These are phyloP conservation scores for Chaetodon auriga DNA, from an alignment of 2,113 vertebrate genomes.

Conservation along the genomic window DNA sequence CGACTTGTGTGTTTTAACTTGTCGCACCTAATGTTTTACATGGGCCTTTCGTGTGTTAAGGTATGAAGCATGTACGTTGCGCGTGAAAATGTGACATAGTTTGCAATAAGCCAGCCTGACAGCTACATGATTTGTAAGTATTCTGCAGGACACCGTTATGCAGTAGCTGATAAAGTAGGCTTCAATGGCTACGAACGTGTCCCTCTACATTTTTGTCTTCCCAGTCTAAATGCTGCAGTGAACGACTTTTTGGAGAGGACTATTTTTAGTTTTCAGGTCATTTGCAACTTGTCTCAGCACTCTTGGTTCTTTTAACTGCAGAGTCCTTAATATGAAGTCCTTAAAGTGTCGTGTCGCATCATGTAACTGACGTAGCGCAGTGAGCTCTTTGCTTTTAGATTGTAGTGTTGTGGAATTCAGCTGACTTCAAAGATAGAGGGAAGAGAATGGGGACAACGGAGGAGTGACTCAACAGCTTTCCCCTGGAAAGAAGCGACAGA, in stretches of 20 bases:
- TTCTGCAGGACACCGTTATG: background rate
- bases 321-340: conserved; percentile 67
- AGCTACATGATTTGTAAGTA: conserved; percentile 24
- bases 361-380: conserved; percentile 50
- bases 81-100: background rate
- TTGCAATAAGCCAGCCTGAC: conserved; percentile 3
- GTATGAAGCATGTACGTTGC: background rate
- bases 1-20: background rate
- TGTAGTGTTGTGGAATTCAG: conserved; percentile 32
- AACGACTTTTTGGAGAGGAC: conserved; percentile 45
- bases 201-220: conserved; percentile 23
- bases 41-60: conserved; percentile 5
- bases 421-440: conserved; percentile 49
- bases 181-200: background rate
- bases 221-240: conserved; percentile 51
- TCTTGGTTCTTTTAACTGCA: conserved; percentile 54
- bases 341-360: conserved; percentile 74
- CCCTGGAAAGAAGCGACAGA: conserved; percentile 2
- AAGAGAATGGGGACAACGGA: conserved; percentile 40
- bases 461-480: conserved; percentile 67
- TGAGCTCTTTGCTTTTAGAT: conserved; percentile 16
- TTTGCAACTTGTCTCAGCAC: conserved; percentile 65
- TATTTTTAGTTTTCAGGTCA: conserved; percentile 78
- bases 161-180: conserved; percentile 1
- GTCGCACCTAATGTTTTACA: background rate